A percentile compares a stretch with the other conserved stretches of the same genome.
These are phyloP conservation scores for Odontophorus gujanensis DNA, from an alignment of 2,113 vertebrate genomes.

Conservation along the genomic window DNA sequence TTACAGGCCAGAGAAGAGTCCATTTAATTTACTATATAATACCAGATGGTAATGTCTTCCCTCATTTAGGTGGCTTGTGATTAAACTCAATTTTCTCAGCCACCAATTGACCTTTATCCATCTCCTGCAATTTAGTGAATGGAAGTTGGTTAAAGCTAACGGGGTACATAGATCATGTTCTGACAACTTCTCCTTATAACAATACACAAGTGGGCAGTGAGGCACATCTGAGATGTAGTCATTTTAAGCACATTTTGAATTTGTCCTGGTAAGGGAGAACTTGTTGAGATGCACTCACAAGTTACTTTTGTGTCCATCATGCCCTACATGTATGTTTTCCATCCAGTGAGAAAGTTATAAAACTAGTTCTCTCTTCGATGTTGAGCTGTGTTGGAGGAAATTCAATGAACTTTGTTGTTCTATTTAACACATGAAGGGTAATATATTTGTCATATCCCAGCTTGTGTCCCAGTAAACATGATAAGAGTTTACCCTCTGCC, in stretches of 20 bases:
- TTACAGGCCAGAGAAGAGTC: constrained; percentile 32
- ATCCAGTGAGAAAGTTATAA: not conserved
- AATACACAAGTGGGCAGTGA: not conserved
- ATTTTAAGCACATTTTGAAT: not conserved
- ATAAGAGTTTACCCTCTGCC: not conserved
- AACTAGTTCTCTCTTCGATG: not conserved
- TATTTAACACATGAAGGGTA: not conserved
- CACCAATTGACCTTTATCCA: constrained; percentile 61
- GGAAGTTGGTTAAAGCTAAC: constrained; percentile 38
- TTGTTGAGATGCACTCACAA: not conserved
- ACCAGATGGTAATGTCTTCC: constrained; percentile 48
- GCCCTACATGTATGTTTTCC: not conserved
- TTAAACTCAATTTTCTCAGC: constrained; percentile 63
- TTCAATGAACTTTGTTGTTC: not conserved
- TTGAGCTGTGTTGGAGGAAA: not conserved
- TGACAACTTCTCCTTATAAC: not conserved
- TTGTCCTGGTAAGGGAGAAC: not conserved
- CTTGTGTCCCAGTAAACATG: not conserved
- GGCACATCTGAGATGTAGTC: not conserved
- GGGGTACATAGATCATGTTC: not conserved
- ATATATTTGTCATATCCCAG: not conserved
- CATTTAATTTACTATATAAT: constrained; percentile 58
- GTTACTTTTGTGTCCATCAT: not conserved
- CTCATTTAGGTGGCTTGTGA: constrained; percentile 32
- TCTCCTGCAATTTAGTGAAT: constrained; percentile 14